These are phyloP conservation scores for Drosophila triauraria DNA, from an alignment of 1,140 invertebrate species.

Conservation along the genomic window DNA sequence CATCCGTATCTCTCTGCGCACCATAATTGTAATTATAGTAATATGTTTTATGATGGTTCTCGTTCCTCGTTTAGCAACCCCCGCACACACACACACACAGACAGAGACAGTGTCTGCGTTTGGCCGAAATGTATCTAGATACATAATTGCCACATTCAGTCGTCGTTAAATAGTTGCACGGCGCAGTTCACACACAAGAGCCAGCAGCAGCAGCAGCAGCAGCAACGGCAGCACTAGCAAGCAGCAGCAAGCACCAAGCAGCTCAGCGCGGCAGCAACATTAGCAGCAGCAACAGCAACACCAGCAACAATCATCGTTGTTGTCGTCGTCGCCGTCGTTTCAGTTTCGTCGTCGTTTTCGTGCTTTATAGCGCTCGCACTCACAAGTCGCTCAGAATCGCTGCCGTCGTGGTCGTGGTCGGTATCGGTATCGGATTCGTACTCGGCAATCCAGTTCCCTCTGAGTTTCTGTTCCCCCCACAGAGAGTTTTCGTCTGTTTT, in stretches of 20 bases:
- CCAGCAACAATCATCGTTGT: conserved; percentile 53
- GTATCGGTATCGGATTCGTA: conserved; percentile 65
- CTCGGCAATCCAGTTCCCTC: conserved; percentile 32
- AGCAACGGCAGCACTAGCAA: conserved; percentile 32
- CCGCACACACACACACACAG: conserved; percentile 52
- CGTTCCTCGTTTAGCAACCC: conserved; percentile 74
- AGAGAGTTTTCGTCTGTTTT: conserved; percentile 10
- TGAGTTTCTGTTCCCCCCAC: background rate
- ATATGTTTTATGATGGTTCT: conserved; percentile 82
- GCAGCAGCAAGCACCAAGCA: conserved; percentile 16
- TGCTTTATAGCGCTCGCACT: conserved; percentile 76
- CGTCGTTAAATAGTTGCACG: conserved; percentile 85
- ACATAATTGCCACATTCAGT: conserved; percentile 85
- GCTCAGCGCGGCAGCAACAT: conserved; percentile 32
- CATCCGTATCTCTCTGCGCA: conserved; percentile 51
- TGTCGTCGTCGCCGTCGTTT: conserved; percentile 56
- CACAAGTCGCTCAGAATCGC: conserved; percentile 81
- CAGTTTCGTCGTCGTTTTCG: conserved; percentile 63
- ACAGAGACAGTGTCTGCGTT: conserved; percentile 59
- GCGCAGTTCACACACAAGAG: conserved; percentile 73
- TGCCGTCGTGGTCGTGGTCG: conserved; percentile 75
- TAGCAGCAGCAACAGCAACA: conserved; percentile 53
- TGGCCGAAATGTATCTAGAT: conserved; percentile 85
- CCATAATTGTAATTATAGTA: conserved; percentile 84
- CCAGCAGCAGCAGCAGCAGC: conserved; percentile 28